Conservation (phyloP, 2,797 vertebrate species). For the Poecilia wingei region DNA sequence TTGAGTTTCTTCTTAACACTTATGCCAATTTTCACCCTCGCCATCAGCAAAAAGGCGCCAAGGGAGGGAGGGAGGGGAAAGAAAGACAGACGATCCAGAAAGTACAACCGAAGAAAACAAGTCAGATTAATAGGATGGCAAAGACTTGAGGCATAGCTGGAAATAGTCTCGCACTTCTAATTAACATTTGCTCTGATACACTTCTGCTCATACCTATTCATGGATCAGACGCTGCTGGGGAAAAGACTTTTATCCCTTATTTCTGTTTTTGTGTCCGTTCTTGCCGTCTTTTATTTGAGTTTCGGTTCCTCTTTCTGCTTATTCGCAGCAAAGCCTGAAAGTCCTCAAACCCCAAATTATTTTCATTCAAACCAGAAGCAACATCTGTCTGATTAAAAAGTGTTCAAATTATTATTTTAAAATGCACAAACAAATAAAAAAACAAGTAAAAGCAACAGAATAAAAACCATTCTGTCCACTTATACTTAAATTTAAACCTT, state of each 20-base stretch:
- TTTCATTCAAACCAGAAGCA: not conserved
- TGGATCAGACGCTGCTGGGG: conserved; percentile 51
- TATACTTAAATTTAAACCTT: not conserved
- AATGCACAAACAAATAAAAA: not conserved
- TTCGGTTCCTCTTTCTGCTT: not conserved
- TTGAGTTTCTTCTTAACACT: conserved; percentile 50
- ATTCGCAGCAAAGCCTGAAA: not conserved
- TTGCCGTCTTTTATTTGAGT: conserved; percentile 9
- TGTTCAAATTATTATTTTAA: not conserved
- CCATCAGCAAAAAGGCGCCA: conserved; percentile 47
- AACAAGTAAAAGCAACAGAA: not conserved
- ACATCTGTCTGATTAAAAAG: not conserved
- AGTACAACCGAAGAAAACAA: conserved; percentile 67
- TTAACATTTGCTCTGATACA: conserved; percentile 64
- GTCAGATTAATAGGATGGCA: conserved; percentile 73
- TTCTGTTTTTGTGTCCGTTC: conserved; percentile 7
- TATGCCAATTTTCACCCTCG: conserved; percentile 45
- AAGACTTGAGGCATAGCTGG: conserved; percentile 71
- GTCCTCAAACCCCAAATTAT: not conserved
- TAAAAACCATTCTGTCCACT: not conserved
- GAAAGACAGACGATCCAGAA: conserved; percentile 48
- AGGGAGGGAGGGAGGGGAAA: conserved; percentile 8
- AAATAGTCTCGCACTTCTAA: conserved; percentile 70
- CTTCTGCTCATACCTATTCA: conserved; percentile 71
- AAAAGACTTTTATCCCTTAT: conserved; percentile 43